Evolutionary conservation across 1,140 invertebrate genomes (phyloP).

Genomic region (Drosophila varians): DNA sequence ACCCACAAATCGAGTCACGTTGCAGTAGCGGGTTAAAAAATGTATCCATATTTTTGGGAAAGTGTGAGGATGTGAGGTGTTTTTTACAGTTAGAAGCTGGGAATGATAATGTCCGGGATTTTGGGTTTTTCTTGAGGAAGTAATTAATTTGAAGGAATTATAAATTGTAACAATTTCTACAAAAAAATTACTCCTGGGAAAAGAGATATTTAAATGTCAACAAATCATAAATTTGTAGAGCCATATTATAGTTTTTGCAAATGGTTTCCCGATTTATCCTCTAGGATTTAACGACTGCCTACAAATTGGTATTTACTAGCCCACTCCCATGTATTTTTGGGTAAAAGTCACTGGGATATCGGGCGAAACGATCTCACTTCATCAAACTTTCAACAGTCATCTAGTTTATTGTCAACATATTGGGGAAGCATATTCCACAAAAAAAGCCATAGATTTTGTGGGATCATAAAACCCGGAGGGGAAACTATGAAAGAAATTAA

Average conservation of each 20-base stretch:
- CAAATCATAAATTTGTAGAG: conserved; percentile 32
- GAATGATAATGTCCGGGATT: neutral
- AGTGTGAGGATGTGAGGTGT: conserved; percentile 5
- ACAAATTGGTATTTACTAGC: conserved; percentile 70
- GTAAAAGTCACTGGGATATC: conserved; percentile 37
- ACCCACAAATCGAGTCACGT: conserved; percentile 37
- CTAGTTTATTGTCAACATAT: conserved; percentile 67
- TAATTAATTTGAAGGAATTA: neutral
- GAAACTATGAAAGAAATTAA: conserved; percentile 72
- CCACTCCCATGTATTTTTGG: conserved; percentile 17
- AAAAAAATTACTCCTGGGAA: too few species aligned
- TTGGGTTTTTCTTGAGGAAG: neutral
- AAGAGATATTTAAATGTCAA: too few species aligned
- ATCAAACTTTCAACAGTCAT: conserved; percentile 73
- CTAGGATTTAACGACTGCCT: conserved; percentile 53
- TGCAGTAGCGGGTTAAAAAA: conserved; percentile 12
- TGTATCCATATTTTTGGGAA: conserved; percentile 3
- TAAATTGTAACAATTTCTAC: neutral
- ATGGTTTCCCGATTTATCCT: conserved; percentile 8
- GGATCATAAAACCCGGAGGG: conserved; percentile 48
- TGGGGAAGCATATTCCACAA: conserved; percentile 32
- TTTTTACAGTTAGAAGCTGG: conserved; percentile 33
- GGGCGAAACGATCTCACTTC: conserved; percentile 63
- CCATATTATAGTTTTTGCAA: conserved; percentile 34
- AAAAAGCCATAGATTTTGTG: conserved; percentile 9